Evolutionary conservation across 2,113 vertebrate genomes (phyloP), one percentile per base, ranked within the genome.

Genomic region (Semicossyphus pulcher): DNA sequence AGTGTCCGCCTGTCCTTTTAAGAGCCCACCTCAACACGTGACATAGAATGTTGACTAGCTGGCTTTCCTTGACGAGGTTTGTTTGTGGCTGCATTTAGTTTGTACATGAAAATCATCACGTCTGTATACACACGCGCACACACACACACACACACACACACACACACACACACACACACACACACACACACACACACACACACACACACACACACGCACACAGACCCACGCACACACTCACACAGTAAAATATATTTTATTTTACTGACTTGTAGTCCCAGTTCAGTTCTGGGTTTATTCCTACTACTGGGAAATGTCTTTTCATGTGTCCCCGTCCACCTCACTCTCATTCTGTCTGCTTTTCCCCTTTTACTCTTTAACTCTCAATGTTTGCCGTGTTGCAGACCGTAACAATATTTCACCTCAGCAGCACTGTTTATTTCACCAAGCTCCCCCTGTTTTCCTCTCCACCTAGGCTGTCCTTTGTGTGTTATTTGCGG

Each of bases 401-500:
- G 10, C 29, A 21, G 10, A 47, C 23, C 0, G 0, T 3, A 16
- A 23, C 12, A 61, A 21, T 26, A 45, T 12, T 65, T 58, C 20
- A 60, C 3, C 21, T 25, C 21, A 32, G 28, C 16, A 23, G 4
- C 26, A 20, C 18, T 53, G 67, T n/a, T 78, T 70, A n/a, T n/a
- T 45, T 18, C 54, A 21, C 56, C 18, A 52, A 18, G 18, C 37
- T 29, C 1, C 36, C 15, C 6, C n/a, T 68, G 18, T 31, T 36
- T 71, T 62, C n/a, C 44, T 63, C 32, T 49, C 51, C 49, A 49
- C 25, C 21, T 12, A 20, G 16, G 31, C 20, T 53, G 29, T 66
- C 10, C 58, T 57, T 65, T 61, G 3, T 53, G 7, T 49, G 48
- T 32, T 63, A 48, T 51, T 54, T 29, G 53, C 59, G 23, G 42